phyloP scores from a whole-genome alignment of 1,140 invertebrate genomes.

The Limonius californicus region DNA sequence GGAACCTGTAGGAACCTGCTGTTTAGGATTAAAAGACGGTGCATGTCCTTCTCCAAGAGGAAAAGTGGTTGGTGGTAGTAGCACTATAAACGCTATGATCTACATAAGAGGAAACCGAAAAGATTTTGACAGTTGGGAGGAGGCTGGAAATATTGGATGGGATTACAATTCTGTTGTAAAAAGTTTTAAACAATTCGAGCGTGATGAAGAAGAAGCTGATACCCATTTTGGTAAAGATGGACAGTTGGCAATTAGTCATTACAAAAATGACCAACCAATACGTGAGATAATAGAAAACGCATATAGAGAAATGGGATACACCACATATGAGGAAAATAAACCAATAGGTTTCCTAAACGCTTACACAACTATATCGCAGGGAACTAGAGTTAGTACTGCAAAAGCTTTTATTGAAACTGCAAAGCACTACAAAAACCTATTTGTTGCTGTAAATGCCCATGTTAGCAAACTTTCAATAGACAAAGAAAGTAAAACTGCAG shows the following conservation, averaged over 20 bases:
- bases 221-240: slow-evolving; percentile 53
- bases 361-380: slow-evolving; percentile 50
- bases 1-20: slow-evolving; percentile 74
- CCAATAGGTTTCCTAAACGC: slow-evolving; percentile 52
- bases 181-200: slow-evolving; percentile 49
- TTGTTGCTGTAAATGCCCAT: slow-evolving; percentile 52
- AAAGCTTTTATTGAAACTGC: slow-evolving; percentile 72
- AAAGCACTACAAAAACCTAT: slow-evolving; percentile 54
- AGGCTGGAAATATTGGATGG: slow-evolving; percentile 37
- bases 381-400: slow-evolving; percentile 67
- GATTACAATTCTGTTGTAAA: slow-evolving; percentile 23
- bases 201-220: slow-evolving; percentile 57
- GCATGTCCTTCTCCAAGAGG: slow-evolving; percentile 40
- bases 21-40: slow-evolving; percentile 53
- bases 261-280: slow-evolving; percentile 68
- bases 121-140: slow-evolving; percentile 35
- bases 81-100: too few species aligned
- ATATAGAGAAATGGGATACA: slow-evolving; percentile 79
- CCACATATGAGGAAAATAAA: slow-evolving; percentile 46
- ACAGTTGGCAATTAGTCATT: slow-evolving; percentile 69
- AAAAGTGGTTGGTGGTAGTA: slow-evolving; percentile 55
- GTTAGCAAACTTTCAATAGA: slow-evolving; percentile 47
- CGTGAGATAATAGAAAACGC: slow-evolving; percentile 77
- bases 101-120: slow-evolving; percentile 52
- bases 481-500: slow-evolving; percentile 12